Evolutionary conservation across 1,140 invertebrate genomes (phyloP), one percentile per base, ranked within the genome.

Genomic region (Heliconius hermathena): DNA sequence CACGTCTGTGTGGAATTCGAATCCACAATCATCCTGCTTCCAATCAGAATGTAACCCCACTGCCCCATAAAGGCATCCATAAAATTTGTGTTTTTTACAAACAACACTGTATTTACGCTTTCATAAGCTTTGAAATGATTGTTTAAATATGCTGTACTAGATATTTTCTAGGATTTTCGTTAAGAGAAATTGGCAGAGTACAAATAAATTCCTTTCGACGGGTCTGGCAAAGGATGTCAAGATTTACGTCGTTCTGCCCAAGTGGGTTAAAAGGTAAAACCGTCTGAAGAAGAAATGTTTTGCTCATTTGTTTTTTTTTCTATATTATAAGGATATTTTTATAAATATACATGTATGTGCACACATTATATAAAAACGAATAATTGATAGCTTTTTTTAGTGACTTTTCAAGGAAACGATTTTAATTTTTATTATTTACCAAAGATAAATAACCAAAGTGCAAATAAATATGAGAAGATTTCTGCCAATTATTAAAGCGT

Each of bases 171-270:
- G 26, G 60, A 66, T 66, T 66, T 66, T 66, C 13, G 22, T 29
- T 66, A 26, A 66, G 26, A 66, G 29, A 66, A 66, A 26, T 66
- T 26, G 60, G 22, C 22, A 29, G 18, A 29, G 22, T 29, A 66
- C 60, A 66, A 66, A 66, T 66, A 66, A 66, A 66, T 66, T 66
- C 60, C 26, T 66, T 29, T 29, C 26, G 60, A 66, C 60, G 54
- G 54, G n/a, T 60, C 54, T 26, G 54, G 54, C 20, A 22, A 60
- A 60, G 54, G 54, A 60, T 60, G 54, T 60, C 54, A 60, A 60
- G 54, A 60, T 60, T 60, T 60, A 60, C 54, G 54, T 60, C n/a
- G 54, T 60, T 60, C 54, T n/a, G 54, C n/a, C 54, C 9, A 60
- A 60, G 54, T 60, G n/a, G 54, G 54, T 60, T 60, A 60, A 60